Conservation (phyloP, 2,888 invertebrate genomes). For the Diarsia brunnea region DNA sequence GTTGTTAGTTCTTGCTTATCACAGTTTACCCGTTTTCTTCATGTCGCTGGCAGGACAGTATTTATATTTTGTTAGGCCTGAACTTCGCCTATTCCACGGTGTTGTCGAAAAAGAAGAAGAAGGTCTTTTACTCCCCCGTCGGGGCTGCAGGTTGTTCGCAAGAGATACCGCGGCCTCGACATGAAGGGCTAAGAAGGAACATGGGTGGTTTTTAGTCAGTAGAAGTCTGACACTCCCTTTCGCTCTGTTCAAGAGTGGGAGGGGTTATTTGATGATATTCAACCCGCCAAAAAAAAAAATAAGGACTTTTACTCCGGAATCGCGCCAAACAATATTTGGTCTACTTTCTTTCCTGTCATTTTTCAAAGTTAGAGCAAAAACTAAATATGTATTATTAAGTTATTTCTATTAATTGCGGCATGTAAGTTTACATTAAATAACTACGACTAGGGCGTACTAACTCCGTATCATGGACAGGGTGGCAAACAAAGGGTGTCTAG, state of each 20-base stretch:
- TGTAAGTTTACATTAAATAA: slow-evolving; percentile 34
- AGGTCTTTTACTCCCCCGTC: too few relatives aligned
- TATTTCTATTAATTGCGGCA: slow-evolving; percentile 18
- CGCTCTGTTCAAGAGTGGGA: too few relatives aligned
- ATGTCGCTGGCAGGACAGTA: neutral
- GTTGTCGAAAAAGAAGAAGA: neutral
- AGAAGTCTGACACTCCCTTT: too few relatives aligned
- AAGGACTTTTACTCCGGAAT: neutral
- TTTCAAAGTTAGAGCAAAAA: neutral
- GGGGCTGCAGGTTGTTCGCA: too few relatives aligned
- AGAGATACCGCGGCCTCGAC: too few relatives aligned
- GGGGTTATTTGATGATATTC: too few relatives aligned
- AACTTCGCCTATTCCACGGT: neutral
- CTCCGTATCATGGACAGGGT: slow-evolving; percentile 39
- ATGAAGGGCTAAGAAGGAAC: too few relatives aligned
- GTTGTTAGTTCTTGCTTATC: neutral
- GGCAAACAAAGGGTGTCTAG: slow-evolving; percentile 51
- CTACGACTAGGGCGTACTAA: slow-evolving; percentile 40
- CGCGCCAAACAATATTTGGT: neutral
- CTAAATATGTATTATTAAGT: too few relatives aligned
- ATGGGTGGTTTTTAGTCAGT: too few relatives aligned
- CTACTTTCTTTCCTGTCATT: too few relatives aligned
- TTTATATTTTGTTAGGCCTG: neutral
- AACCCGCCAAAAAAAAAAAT: too few relatives aligned
- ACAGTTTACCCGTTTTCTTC: neutral